Conservation (phyloP, 2,113 vertebrate genomes). For the Tachycineta bicolor region DNA sequence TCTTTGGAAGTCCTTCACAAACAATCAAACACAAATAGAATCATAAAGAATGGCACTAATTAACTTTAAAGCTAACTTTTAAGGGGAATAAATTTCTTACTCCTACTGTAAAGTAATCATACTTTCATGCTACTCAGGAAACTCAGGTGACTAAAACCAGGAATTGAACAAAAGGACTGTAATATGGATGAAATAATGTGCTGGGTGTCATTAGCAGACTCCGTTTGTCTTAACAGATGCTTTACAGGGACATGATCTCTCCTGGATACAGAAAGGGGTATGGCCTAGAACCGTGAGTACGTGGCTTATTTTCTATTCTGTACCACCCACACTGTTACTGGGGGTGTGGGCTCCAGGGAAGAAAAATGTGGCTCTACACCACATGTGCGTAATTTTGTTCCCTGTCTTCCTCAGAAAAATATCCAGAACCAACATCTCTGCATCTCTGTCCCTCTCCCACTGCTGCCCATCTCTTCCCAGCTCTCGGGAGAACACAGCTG, state of each 20-base stretch:
- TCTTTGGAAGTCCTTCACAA: background rate
- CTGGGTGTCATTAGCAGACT: background rate
- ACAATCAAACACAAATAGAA: background rate
- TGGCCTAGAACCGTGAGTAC: accelerated
- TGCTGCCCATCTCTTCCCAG: background rate
- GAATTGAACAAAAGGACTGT: background rate
- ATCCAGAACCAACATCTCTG: background rate
- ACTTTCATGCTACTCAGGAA: background rate
- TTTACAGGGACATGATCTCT: background rate
- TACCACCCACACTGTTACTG: background rate
- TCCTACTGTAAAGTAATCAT: background rate
- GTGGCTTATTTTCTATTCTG: background rate
- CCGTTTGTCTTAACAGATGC: background rate
- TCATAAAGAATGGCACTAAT: background rate
- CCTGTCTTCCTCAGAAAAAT: background rate
- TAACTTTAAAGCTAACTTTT: background rate
- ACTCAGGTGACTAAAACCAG: background rate
- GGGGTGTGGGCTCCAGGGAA: accelerated
- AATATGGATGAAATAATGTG: background rate
- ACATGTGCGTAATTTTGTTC: background rate
- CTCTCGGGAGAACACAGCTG: background rate
- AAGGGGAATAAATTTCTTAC: background rate
- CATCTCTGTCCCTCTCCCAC: background rate
- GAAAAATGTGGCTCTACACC: background rate
- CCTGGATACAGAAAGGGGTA: background rate